These are phyloP conservation scores for Galaxias olidus DNA, from an alignment of 2,797 vertebrate genomes.

Conservation along the genomic window DNA sequence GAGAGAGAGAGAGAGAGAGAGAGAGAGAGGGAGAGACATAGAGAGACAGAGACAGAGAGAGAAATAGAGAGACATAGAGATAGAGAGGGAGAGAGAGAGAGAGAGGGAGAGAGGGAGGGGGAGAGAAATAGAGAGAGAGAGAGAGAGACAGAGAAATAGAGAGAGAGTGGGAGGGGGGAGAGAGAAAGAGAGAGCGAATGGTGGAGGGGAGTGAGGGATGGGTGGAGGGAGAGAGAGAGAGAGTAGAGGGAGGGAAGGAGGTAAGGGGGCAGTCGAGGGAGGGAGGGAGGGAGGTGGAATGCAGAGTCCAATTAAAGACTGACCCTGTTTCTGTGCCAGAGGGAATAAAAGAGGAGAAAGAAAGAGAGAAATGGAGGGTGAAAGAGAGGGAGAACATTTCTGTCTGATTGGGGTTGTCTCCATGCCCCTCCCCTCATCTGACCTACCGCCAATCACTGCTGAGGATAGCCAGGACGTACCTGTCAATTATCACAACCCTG, in stretches of 20 bases:
- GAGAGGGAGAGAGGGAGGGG: background rate
- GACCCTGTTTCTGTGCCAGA: background rate
- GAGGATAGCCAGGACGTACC: no score
- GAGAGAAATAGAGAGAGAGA: background rate
- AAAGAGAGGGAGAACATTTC: no score
- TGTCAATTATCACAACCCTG: no score
- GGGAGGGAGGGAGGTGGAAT: conserved; percentile 1
- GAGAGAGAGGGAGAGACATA: background rate
- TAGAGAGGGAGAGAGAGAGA: background rate
- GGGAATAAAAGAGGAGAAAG: background rate
- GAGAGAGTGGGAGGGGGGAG: background rate
- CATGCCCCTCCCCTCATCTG: no score
- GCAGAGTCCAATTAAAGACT: conserved; percentile 4
- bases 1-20: background rate
- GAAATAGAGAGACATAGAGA: background rate
- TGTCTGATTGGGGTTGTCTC: no score
- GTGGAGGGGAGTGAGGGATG: background rate
- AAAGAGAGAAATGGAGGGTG: no score
- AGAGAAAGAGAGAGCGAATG: background rate
- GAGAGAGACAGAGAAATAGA: no score
- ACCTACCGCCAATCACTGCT: no score
- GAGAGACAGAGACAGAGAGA: background rate
- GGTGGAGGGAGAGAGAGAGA: background rate
- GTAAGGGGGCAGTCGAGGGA: background rate
- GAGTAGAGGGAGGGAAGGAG: background rate